Conservation (phyloP, 2,888 invertebrate species). For the Meteorus colon region DNA sequence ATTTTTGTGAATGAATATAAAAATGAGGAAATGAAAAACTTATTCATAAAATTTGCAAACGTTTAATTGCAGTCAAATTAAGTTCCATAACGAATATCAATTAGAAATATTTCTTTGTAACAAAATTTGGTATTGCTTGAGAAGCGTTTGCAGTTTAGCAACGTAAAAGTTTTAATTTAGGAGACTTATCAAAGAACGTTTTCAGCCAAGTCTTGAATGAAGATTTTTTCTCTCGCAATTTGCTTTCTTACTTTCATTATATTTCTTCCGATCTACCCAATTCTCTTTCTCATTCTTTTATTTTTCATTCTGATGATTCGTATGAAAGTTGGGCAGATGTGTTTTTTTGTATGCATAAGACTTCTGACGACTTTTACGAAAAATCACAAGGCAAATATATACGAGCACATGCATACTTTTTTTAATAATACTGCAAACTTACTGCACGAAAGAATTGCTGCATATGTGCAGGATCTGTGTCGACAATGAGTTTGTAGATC, state of each 20-base stretch:
- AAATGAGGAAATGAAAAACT: background rate
- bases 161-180: conserved; percentile 35
- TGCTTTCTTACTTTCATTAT: background rate
- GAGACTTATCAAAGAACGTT: conserved; percentile 20
- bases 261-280: background rate
- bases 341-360: conserved; percentile 5
- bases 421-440: conserved; percentile 74
- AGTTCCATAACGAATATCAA: background rate
- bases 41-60: background rate
- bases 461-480: conserved; percentile 88
- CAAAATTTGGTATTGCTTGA: background rate
- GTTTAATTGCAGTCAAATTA: background rate
- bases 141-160: background rate
- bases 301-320: conserved; percentile 6
- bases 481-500: conserved; percentile 90
- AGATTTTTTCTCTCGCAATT: background rate
- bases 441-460: conserved; percentile 90
- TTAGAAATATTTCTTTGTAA: background rate
- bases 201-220: conserved; percentile 18
- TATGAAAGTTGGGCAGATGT: background rate
- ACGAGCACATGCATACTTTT: background rate
- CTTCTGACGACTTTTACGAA: background rate
- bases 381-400: background rate
- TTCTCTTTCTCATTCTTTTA: background rate
- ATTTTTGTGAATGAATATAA: background rate